Evolutionary conservation across 2,888 invertebrate genomes (phyloP).

Genomic region (Podotricha telesiphe): DNA sequence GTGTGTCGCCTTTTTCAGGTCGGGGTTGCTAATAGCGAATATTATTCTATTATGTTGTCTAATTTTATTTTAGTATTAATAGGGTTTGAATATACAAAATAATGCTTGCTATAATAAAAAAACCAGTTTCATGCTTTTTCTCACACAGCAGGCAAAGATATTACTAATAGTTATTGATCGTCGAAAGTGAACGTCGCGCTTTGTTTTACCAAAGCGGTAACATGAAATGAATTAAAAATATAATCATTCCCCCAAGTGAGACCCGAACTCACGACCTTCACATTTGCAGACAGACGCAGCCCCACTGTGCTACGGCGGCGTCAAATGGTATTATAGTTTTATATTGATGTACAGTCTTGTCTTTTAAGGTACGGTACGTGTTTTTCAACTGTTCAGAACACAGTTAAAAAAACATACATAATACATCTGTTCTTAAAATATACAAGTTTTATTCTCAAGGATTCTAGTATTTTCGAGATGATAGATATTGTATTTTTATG

Average conservation of each 20-base stretch:
- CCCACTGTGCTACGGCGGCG: neutral
- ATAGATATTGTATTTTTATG: too few species aligned
- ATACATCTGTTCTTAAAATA: too few species aligned
- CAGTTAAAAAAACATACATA: too few species aligned
- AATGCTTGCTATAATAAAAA: neutral
- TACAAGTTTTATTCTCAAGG: too few species aligned
- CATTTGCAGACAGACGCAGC: too few species aligned
- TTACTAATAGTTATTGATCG: too few species aligned
- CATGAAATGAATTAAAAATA: neutral
- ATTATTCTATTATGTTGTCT: slow-evolving; percentile 1
- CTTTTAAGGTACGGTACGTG: too few species aligned
- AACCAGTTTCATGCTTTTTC: too few species aligned
- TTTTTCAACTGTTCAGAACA: too few species aligned
- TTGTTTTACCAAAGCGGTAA: neutral
- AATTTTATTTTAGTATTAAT: slow-evolving; percentile 4
- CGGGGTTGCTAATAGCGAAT: neutral
- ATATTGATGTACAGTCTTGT: neutral
- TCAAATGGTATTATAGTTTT: neutral
- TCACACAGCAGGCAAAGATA: too few species aligned
- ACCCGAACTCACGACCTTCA: neutral
- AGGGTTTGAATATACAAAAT: neutral
- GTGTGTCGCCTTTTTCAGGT: slow-evolving; percentile 33
- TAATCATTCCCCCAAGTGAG: neutral
- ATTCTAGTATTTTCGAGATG: too few species aligned
- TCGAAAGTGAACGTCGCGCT: neutral